These are phyloP conservation scores for Psilanteris sp. DNA, from an alignment of 1,140 invertebrate species.

Conservation along the genomic window DNA sequence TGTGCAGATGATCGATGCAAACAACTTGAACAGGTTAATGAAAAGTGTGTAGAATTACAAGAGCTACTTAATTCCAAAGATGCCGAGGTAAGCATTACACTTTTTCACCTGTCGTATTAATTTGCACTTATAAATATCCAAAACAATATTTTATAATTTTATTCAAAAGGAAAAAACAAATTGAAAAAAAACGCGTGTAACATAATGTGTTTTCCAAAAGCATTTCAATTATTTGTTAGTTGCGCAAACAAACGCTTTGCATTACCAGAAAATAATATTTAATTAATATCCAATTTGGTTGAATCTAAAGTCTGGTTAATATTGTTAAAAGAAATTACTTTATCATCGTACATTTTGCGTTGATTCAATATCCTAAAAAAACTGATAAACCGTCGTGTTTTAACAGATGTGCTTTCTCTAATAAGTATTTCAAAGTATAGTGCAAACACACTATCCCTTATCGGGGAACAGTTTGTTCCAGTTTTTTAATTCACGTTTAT, in stretches of 20 bases:
- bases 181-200: too few relatives aligned
- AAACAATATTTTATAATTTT: too few relatives aligned
- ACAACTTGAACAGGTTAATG: slow-evolving; percentile 79
- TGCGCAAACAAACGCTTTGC: too few relatives aligned
- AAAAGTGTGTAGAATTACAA: slow-evolving; percentile 81
- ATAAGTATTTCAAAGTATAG: slow-evolving; percentile 73
- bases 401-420: slow-evolving; percentile 76
- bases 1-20: slow-evolving; percentile 72
- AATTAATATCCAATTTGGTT: background rate
- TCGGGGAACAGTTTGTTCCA: slow-evolving; percentile 41
- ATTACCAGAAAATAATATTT: too few relatives aligned
- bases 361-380: slow-evolving; percentile 39
- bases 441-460: slow-evolving; percentile 71
- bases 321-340: slow-evolving; percentile 39
- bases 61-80: slow-evolving; percentile 83
- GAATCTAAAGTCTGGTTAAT: slow-evolving; percentile 7
- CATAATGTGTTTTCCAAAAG: too few relatives aligned
- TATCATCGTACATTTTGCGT: slow-evolving; percentile 20
- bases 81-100: slow-evolving; percentile 82
- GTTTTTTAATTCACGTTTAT: slow-evolving; percentile 25
- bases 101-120: too few relatives aligned
- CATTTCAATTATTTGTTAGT: too few relatives aligned
- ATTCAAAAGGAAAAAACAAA: too few relatives aligned
- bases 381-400: slow-evolving; percentile 70
- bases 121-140: too few relatives aligned